Evolutionary conservation across 2,888 invertebrate species (phyloP).

Genomic region (Troides aeacus): DNA sequence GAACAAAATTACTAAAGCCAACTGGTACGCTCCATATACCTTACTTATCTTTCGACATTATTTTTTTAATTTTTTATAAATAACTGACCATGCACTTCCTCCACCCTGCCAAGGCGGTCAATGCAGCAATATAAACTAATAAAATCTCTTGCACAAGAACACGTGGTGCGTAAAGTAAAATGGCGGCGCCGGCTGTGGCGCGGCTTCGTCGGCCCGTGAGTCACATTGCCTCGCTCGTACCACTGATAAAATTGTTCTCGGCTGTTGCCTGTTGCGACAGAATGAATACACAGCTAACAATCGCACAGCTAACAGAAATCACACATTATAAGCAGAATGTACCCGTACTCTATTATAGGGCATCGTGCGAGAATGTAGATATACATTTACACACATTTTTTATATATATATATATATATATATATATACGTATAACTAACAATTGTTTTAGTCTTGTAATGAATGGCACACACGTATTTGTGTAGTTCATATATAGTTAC

Average conservation of each 20-base stretch:
- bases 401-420: no score
- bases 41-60: not conserved
- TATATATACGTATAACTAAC: no score
- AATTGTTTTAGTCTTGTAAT: no score
- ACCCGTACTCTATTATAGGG: no score
- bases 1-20: conserved; percentile 66
- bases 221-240: conserved; percentile 39
- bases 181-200: conserved; percentile 60
- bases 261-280: conserved; percentile 11
- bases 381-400: no score
- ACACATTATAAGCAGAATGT: not conserved
- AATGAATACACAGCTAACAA: not conserved
- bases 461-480: no score
- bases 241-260: conserved; percentile 40
- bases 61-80: not conserved
- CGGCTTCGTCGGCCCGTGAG: conserved; percentile 38
- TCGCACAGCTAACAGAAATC: conserved; percentile 10
- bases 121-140: conserved; percentile 11
- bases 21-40: conserved; percentile 52
- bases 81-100: not conserved
- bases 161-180: conserved; percentile 73
- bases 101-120: not conserved
- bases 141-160: conserved; percentile 44
- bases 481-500: no score
- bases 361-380: no score